phyloP scores from a whole-genome alignment of 2,888 invertebrate species.

The Anorthoa munda region DNA sequence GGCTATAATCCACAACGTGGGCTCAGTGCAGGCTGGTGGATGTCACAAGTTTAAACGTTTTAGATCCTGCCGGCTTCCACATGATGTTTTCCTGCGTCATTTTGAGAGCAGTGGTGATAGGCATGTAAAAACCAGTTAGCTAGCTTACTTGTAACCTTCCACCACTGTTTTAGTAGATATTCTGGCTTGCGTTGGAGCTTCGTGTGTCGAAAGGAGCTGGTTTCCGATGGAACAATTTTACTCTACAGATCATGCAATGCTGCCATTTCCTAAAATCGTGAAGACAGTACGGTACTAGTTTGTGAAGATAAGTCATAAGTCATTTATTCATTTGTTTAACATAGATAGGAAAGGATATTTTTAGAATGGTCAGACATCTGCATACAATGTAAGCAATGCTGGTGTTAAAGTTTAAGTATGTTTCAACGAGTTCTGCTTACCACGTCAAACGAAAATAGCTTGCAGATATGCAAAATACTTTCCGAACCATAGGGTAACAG shows the following conservation, averaged over 20 bases:
- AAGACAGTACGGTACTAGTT: not conserved
- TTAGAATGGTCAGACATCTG: not conserved
- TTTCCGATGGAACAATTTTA: not conserved
- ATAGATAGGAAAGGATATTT: not conserved
- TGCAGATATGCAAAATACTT: conserved; percentile 20
- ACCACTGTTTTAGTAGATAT: no score
- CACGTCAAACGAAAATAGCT: not conserved
- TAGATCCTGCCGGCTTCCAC: no score
- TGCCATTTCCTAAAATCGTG: not conserved
- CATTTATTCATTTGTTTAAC: no score
- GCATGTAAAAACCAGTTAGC: no score
- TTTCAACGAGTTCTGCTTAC: not conserved
- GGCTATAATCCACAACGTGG: no score
- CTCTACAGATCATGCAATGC: not conserved
- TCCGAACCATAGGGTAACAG: conserved; percentile 26
- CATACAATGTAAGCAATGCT: not conserved
- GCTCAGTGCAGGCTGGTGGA: no score
- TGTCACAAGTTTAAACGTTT: no score
- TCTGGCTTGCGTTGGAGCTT: no score
- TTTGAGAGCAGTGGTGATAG: no score
- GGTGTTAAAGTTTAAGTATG: not conserved
- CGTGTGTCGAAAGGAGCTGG: not conserved
- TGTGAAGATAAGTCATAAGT: no score
- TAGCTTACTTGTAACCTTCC: no score
- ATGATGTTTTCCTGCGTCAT: no score